Percentiles rank a stretch among this genome's conserved stretches.
These are phyloP conservation scores for Cephonodes hylas DNA, from an alignment of 2,888 invertebrate genomes.

Conservation along the genomic window DNA sequence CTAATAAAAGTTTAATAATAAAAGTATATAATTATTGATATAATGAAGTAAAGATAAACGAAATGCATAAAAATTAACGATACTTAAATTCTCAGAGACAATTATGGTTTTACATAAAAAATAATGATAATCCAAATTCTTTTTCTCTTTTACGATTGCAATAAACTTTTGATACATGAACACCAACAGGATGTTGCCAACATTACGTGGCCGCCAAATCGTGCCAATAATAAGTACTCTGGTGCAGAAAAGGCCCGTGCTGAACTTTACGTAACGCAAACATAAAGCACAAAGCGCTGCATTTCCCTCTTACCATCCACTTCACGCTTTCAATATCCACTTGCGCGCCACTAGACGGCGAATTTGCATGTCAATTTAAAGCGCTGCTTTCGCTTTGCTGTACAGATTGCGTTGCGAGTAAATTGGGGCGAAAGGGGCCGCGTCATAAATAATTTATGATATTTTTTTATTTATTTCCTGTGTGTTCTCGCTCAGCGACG, in stretches of 20 bases:
- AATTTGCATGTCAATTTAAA: constrained; percentile 43
- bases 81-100: no score
- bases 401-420: constrained; percentile 22
- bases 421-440: constrained; percentile 23
- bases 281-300: constrained; percentile 43
- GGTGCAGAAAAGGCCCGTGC: not conserved
- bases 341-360: constrained; percentile 23
- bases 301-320: constrained; percentile 30
- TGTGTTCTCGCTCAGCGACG: constrained; percentile 18
- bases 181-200: not conserved
- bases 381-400: constrained; percentile 33
- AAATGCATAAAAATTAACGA: no score
- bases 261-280: constrained; percentile 26
- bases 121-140: no score
- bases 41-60: no score
- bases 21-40: no score
- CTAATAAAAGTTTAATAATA: no score
- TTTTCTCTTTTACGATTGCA: no score
- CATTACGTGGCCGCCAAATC: not conserved
- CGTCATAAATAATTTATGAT: constrained; percentile 35
- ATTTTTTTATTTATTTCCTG: constrained; percentile 28
- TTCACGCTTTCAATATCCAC: constrained; percentile 35
- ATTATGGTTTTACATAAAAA: no score
- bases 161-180: not conserved
- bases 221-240: constrained; percentile 12